Evolutionary conservation across 2,113 vertebrate genomes (phyloP).

Genomic region (Microcebus jonahi): DNA sequence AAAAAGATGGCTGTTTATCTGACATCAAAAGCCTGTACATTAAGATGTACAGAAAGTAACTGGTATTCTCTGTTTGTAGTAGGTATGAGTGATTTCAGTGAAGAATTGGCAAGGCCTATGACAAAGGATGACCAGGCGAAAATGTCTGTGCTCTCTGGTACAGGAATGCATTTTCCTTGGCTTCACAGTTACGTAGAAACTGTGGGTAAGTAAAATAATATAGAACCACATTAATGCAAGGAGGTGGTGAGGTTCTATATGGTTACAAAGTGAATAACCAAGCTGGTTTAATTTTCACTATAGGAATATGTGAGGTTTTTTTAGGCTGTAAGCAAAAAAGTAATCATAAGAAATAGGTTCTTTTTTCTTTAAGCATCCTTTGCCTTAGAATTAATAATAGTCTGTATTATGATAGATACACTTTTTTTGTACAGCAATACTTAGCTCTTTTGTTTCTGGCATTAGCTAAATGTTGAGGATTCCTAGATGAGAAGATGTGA

Average conservation of each 20-base stretch:
- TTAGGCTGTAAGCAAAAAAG: background rate
- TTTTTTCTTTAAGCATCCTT: background rate
- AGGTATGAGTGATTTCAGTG: constrained; percentile 76
- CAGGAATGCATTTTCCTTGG: constrained; percentile 70
- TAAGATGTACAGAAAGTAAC: background rate
- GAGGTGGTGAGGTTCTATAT: background rate
- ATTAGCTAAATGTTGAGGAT: background rate
- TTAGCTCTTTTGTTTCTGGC: background rate
- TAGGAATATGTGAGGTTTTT: background rate
- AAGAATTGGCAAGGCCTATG: constrained; percentile 37
- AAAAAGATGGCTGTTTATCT: background rate
- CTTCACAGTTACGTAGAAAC: constrained; percentile 39
- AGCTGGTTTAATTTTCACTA: background rate
- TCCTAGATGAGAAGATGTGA: background rate
- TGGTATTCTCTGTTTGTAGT: constrained; percentile 17
- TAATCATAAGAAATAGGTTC: background rate
- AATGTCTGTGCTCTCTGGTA: accelerated
- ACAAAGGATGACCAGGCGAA: background rate
- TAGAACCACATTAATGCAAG: background rate
- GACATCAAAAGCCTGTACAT: background rate
- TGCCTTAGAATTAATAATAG: background rate
- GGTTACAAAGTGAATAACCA: background rate
- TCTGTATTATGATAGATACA: background rate
- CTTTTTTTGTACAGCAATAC: background rate
- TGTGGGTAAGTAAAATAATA: constrained; percentile 66